A percentile compares a stretch with the other conserved stretches of the same genome.
Conservation (phyloP, 2,888 invertebrate genomes). For the Diogma glabrata region DNA sequence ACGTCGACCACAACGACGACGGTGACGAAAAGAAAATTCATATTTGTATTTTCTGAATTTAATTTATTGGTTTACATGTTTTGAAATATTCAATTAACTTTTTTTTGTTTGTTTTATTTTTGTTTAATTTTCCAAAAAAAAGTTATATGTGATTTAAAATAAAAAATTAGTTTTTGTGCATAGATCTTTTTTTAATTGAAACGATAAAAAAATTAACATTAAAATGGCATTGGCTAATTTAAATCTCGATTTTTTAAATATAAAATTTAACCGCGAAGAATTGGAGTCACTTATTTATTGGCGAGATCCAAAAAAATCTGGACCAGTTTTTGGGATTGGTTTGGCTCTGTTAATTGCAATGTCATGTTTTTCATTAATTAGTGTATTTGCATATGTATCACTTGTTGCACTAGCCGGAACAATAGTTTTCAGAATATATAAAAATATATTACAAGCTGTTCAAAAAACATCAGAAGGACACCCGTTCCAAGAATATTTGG, state of each 20-base stretch:
- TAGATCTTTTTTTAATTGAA: neutral
- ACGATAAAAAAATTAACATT: too few species aligned
- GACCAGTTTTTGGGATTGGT: conserved; percentile 82
- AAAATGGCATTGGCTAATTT: conserved; percentile 14
- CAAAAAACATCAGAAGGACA: conserved; percentile 95
- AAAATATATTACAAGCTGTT: conserved; percentile 86
- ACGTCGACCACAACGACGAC: conserved; percentile 5
- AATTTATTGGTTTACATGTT: neutral
- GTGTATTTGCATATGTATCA: conserved; percentile 86
- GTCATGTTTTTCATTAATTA: conserved; percentile 90
- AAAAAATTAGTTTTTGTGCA: neutral
- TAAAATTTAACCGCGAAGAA: conserved; percentile 17
- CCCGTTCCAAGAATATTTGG: conserved; percentile 90
- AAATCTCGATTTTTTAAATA: conserved; percentile 16
- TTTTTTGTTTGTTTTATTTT: neutral
- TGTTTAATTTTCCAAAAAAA: too few species aligned
- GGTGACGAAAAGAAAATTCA: too few species aligned
- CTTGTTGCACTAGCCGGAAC: conserved; percentile 76
- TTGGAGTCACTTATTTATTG: conserved; percentile 94
- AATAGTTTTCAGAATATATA: conserved; percentile 91
- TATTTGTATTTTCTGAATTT: conserved; percentile 4
- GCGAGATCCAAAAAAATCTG: conserved; percentile 91
- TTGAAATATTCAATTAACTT: neutral
- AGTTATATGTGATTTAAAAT: neutral
- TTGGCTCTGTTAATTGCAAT: conserved; percentile 84